Evolutionary conservation across 2,797 vertebrate species (phyloP), one percentile per base, ranked within the genome.

Genomic region (Oreonectes daqikongensis): DNA sequence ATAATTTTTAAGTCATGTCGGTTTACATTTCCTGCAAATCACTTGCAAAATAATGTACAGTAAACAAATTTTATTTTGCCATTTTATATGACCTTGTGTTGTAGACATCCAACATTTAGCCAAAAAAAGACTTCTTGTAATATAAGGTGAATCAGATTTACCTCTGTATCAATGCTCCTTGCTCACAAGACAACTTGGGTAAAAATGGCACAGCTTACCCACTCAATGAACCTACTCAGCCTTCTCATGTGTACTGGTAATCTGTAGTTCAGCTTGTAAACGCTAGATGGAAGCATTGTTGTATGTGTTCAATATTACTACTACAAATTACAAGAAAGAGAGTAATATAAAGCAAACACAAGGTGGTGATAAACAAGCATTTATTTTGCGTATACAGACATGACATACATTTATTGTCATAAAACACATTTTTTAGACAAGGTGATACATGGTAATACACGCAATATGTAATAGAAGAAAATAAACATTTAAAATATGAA

Each of bases 341-440:
- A 20, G 28, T 17, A 28, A 35, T 64, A 17, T 52, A 24, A 59
- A 35, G 3, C 68, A 53, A 60, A 46, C 53, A 53, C 63, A 60
- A 81, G 35, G 50, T 60, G 61, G 79, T 18, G 22, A 53, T 63
- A 63, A 64, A n/a, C 24, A 61, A 44, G 24, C 18, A 11, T 77
- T 77, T 70, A 77, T 70, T 77, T 61, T 77, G 50, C 0, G 24
- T n/a, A 69, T 22, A 30, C 35, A 14, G 46, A 52, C 15, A 24
- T 10, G 46, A 52, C 28, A 18, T 20, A 53, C n/a, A 26, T 55
- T 26, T 15, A 40, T 66, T 53, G 20, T 22, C 30, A 22, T 1
- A 11, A 35, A 38, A 75, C 3, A 57, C 24, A 35, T 18, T 30
- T 42, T 44, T 20, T 28, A 4, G 18, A 66, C 12, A 24, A 32